Base-by-base conservation (phyloP, 2,888 invertebrate species). In the Ptychoptera contaminata region DNA sequence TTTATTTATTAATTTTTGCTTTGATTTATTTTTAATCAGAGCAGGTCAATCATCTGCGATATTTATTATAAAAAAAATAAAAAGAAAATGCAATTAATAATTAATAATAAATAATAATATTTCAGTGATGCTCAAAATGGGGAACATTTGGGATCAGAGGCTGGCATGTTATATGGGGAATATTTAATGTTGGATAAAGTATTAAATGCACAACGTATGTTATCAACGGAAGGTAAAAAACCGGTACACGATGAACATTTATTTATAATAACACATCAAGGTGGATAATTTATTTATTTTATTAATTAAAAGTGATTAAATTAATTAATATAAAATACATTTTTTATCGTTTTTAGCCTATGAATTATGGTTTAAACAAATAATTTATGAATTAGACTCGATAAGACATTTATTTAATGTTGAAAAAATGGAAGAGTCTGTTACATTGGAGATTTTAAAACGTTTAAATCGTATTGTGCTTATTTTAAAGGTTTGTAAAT, bases 291-390 rank as follows among this genome's bases (percentile, higher is more conserved):
- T n/a, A 31, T 12, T 29, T 44, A 39, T 16, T 16, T 23, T 7
- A 16, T 12, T 42, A n/a, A n/a, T 14, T 14, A 3, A 16, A 10
- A 10, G 16, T n/a, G n/a, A n/a, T n/a, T n/a, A n/a, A n/a, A n/a
- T n/a, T n/a, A n/a, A n/a, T 9, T 16, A 16, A 38, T 40, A 7
- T 30, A 16, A 9, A 29, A 39, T 2, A 38, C 12, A 8, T 2
- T 2, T 2, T 37, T 37, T 15, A 16, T 12, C 35, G 2, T 29
- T 45, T 73, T 40, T 67, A 92, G 92, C 94, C 1, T 97, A 97
- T 68, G 98, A 98, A 67, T 71, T 98, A 5, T 98, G 97, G 98
- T 98, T 98, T 71, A 98, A 98, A 64, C 97, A 98, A 70, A 93
- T 98, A 42, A 84, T 98, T 49, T 94, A 79, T 64, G 98, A 98